Evolutionary conservation across 1,140 invertebrate genomes (phyloP).

Genomic region (Ganaspis sp.): DNA sequence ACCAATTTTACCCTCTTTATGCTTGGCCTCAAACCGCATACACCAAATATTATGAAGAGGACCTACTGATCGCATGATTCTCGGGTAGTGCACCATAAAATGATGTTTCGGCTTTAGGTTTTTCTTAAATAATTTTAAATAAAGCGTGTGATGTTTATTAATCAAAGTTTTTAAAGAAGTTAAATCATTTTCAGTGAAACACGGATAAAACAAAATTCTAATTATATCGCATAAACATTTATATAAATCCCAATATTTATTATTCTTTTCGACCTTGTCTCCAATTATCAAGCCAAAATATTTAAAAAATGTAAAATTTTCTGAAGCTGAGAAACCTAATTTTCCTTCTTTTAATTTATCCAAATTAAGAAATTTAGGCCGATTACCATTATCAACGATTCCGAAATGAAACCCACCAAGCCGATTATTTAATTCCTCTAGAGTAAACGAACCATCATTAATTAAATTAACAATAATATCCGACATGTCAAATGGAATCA

Average conservation of each 20-base stretch:
- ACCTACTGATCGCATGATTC: constrained; percentile 33
- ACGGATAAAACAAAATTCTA: no score
- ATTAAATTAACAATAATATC: neutral
- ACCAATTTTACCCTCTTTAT: constrained; percentile 38
- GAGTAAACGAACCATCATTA: neutral
- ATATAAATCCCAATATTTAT: neutral
- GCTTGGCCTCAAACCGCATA: constrained; percentile 44
- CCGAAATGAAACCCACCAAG: neutral
- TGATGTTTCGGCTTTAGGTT: constrained; percentile 41
- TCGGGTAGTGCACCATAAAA: constrained; percentile 37
- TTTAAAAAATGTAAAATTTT: neutral
- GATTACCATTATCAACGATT: neutral
- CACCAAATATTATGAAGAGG: constrained; percentile 36
- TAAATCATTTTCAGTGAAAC: no score
- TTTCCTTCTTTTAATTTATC: neutral
- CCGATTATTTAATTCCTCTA: neutral
- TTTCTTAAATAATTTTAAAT: constrained; percentile 37
- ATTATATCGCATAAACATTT: neutral
- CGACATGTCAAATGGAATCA: constrained; percentile 2
- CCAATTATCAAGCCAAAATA: neutral
- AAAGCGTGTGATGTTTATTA: constrained; percentile 34
- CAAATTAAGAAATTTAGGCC: neutral
- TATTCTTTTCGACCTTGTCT: neutral
- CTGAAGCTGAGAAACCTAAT: neutral
- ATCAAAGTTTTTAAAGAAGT: constrained; percentile 34